Conservation (phyloP, 2,797 vertebrate genomes). For the Arctocebus calabarensis region DNA sequence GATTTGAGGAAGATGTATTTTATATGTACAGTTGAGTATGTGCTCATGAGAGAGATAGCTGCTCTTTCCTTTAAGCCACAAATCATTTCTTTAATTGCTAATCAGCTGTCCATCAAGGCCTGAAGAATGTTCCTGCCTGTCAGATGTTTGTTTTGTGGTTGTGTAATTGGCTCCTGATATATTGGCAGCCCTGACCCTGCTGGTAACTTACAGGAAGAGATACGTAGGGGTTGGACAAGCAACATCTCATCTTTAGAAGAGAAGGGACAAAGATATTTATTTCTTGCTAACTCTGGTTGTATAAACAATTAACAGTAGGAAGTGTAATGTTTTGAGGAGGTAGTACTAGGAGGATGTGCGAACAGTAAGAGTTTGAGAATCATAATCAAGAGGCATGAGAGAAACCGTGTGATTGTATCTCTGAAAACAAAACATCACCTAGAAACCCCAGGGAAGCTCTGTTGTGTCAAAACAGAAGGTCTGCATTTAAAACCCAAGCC, state of each 20-base stretch:
- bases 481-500: neutral
- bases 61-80: constrained; percentile 56
- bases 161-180: constrained; percentile 53
- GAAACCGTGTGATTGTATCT: neutral
- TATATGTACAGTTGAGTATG: neutral
- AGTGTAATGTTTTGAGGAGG: neutral
- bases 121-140: constrained; percentile 63
- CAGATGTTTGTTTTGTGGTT: constrained; percentile 74
- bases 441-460: neutral
- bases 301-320: constrained; percentile 68
- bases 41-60: neutral
- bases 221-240: neutral
- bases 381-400: neutral
- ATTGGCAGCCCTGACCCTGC: neutral
- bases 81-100: constrained; percentile 81
- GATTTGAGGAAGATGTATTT: neutral
- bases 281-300: constrained; percentile 13
- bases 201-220: neutral
- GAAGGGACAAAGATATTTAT: constrained; percentile 48
- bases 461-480: neutral
- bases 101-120: constrained; percentile 75
- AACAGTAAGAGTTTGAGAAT: neutral
- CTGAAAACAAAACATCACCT: neutral
- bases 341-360: neutral
- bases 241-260: constrained; percentile 3